Evolutionary conservation across 1,140 invertebrate genomes (phyloP), one percentile per base, ranked within the genome.

Genomic region (Oedothorax gibbosus): DNA sequence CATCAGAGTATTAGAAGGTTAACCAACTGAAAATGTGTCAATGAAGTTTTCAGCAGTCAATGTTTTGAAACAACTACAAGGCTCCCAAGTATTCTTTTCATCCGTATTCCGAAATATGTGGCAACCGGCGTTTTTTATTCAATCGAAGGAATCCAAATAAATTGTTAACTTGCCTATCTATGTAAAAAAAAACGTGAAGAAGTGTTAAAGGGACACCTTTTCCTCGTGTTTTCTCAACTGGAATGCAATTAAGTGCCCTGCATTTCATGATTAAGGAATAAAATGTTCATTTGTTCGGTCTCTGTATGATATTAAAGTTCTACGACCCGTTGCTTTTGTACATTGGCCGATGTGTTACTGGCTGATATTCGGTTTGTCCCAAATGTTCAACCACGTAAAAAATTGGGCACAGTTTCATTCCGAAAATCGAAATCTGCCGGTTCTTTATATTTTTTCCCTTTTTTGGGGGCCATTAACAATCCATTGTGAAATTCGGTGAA

Each of bases 381-480:
- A 57, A 14, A 64, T 82, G 60, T 51, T 72, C 80, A 82, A 2
- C 56, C 54, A 35, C 57, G 80, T 82, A 82, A 72, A 82, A 73
- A 82, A 54, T 82, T 71, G 80, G 69, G 73, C 69, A 82, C 35
- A 51, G 56, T 73, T 79, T 79, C 65, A 35, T 77, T 73, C 54
- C 54, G 49, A 65, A 82, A 82, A 73, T 82, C 80, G 57, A 73
- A 82, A 65, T 54, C 66, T 71, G 54, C 65, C 35, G 21, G 8
- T 69, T 68, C 49, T 54, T 68, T 68, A 18, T 18, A n/a, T 12
- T 21, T n/a, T 56, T 12, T 15, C 11, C 53, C 18, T 49, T 20
- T 78, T 54, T 79, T 56, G 9, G 78, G 18, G 66, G 54, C 66
- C 66, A 81, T 81, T 81, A 68, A 71, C 78, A 71, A 56, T 15